phyloP scores from a whole-genome alignment of 2,113 vertebrate genomes.

The Stegostoma tigrinum region DNA sequence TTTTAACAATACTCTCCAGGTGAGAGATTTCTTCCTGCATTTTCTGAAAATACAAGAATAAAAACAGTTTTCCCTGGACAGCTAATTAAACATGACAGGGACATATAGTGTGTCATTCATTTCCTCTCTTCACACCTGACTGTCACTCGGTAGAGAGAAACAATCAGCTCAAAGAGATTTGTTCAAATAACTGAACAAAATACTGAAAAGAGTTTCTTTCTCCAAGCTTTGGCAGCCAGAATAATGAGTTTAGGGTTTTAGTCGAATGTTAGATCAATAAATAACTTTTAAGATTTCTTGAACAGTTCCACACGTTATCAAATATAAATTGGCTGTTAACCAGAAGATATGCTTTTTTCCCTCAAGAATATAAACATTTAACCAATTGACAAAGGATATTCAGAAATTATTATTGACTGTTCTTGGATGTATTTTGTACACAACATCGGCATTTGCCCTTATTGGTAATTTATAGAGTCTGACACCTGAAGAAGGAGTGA shows the following conservation, averaged over 20 bases:
- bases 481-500: too few relatives aligned
- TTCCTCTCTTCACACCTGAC: slow-evolving; percentile 13
- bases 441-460: background rate
- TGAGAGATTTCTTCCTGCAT: too few relatives aligned
- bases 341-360: background rate
- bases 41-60: background rate
- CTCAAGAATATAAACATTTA: background rate
- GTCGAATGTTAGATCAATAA: background rate
- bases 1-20: too few relatives aligned
- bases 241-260: background rate
- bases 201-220: background rate
- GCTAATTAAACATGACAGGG: slow-evolving; percentile 21
- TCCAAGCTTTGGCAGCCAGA: background rate
- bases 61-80: background rate
- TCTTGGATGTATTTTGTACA: background rate
- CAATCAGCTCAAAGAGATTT: slow-evolving; percentile 14
- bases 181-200: background rate
- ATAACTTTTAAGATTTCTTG: background rate
- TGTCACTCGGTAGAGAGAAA: background rate
- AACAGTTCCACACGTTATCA: background rate
- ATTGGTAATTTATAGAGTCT: background rate
- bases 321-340: too few relatives aligned
- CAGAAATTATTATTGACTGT: background rate
- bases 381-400: background rate
- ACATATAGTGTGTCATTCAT: background rate